Conservation (phyloP, 2,888 invertebrate species). For the Orthonychiurus folsomi region DNA sequence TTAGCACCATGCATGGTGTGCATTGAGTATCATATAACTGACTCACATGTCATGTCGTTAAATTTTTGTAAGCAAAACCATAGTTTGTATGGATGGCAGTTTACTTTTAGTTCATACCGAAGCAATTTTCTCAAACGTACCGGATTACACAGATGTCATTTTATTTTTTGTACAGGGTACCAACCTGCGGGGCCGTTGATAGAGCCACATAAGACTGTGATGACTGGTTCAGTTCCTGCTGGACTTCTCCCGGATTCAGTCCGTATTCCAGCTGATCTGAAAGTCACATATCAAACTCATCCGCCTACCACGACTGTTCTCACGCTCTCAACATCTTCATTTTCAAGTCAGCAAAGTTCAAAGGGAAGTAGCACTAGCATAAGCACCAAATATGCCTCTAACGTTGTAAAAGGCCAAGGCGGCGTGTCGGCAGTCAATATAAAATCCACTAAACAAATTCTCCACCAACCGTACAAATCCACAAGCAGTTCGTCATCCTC, state of each 20-base stretch:
- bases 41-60: too few species aligned
- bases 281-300: constrained; percentile 40
- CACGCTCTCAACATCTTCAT: constrained; percentile 19
- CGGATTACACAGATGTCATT: background rate
- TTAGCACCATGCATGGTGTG: background rate
- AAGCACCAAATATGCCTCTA: background rate
- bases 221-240: constrained; percentile 23
- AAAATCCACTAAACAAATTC: constrained; percentile 23
- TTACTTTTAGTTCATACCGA: background rate
- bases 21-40: too few species aligned
- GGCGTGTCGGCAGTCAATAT: background rate
- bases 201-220: constrained; percentile 36
- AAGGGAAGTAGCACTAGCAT: background rate
- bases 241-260: constrained; percentile 38
- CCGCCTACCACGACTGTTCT: constrained; percentile 28
- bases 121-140: background rate
- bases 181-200: constrained; percentile 87
- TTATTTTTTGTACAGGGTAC: constrained; percentile 47
- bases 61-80: too few species aligned
- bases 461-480: constrained; percentile 40
- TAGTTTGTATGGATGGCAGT: too few species aligned
- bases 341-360: constrained; percentile 1
- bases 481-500: constrained; percentile 21
- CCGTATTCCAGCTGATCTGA: constrained; percentile 38
- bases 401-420: too few species aligned